Evolutionary conservation across 2,797 vertebrate species (phyloP), one percentile per base, ranked within the genome.

Genomic region (Syngnathus acus): DNA sequence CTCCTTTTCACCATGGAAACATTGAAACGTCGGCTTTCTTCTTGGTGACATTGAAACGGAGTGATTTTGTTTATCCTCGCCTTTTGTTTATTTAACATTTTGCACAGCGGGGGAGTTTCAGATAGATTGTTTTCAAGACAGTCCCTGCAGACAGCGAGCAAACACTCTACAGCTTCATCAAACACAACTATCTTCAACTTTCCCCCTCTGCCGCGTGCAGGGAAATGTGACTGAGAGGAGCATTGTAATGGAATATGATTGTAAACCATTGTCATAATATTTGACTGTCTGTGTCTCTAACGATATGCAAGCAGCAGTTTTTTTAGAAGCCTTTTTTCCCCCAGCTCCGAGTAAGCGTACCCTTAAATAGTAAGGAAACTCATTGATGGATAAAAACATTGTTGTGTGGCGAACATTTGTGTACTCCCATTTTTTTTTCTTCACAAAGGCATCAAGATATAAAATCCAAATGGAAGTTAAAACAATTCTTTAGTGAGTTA

Each of bases 31-130:
- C 80, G 83, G 84, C 90, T 91, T 90, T 91, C 87, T 93, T 91
- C 88, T 90, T 84, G 66, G 86, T 91, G 90, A 92, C 90, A 91
- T 92, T 91, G 90, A 91, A 92, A 92, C 90, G 86, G 90, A 86
- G 89, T 85, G 90, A 92, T 92, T 92, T 93, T 92, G 90, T 92
- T 92, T 91, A 92, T 92, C 89, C 89, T 81, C 68, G 84, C 88
- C 88, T 91, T 62, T 91, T 92, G 91, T 92, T 92, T 92, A 92
- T 91, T 92, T 91, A 92, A 92, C 92, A 92, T 91, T 92, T 92
- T 87, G 89, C 91, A 87, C 90, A 91, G 90, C 84, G 80, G 92
- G 91, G 87, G 86, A 89, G 88, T 90, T 92, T 91, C 88, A 91
- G 89, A 91, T 89, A 89, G 90, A 90, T 92, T 92, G 91, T 92